Percentiles rank a stretch among this genome's conserved stretches.
Evolutionary conservation across 2,113 vertebrate genomes (phyloP).

Genomic region (Embiotoca jacksoni): DNA sequence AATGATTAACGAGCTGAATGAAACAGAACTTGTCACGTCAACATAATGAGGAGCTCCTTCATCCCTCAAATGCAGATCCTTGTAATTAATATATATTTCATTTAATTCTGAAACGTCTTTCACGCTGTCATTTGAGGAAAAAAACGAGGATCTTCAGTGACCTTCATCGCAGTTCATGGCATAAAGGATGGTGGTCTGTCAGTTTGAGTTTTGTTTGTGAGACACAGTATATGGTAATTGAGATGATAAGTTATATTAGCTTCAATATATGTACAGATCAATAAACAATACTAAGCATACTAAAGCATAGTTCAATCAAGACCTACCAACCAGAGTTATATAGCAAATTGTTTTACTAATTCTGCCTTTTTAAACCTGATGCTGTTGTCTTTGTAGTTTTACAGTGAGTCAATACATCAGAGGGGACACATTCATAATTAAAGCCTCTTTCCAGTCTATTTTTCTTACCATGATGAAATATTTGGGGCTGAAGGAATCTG

Average conservation of each 20-base stretch:
- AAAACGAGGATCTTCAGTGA: slow-evolving; percentile 33
- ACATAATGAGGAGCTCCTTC: slow-evolving; percentile 65
- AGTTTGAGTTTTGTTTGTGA: slow-evolving; percentile 37
- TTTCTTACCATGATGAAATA: slow-evolving; percentile 61
- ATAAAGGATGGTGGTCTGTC: slow-evolving; percentile 23
- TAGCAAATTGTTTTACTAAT: slow-evolving; percentile 26
- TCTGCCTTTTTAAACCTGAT: slow-evolving; percentile 29
- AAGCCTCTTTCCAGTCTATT: slow-evolving; percentile 50
- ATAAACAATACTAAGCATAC: neutral
- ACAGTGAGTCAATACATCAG: slow-evolving; percentile 50
- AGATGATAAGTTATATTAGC: slow-evolving; percentile 32
- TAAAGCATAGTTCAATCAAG: neutral
- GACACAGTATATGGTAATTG: slow-evolving; percentile 32
- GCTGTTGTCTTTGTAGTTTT: slow-evolving; percentile 29
- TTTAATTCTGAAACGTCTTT: slow-evolving; percentile 35
- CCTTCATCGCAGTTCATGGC: slow-evolving; percentile 36
- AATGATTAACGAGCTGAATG: slow-evolving; percentile 69
- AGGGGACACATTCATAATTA: slow-evolving; percentile 57
- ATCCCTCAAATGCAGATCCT: slow-evolving; percentile 69
- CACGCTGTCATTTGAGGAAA: slow-evolving; percentile 40
- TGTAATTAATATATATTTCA: slow-evolving; percentile 67
- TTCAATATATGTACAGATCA: slow-evolving; percentile 3
- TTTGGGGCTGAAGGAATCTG: slow-evolving; percentile 60
- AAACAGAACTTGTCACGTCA: slow-evolving; percentile 73
- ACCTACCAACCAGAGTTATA: neutral